Conservation (phyloP, 2,113 vertebrate genomes). For the Origma solitaria region DNA sequence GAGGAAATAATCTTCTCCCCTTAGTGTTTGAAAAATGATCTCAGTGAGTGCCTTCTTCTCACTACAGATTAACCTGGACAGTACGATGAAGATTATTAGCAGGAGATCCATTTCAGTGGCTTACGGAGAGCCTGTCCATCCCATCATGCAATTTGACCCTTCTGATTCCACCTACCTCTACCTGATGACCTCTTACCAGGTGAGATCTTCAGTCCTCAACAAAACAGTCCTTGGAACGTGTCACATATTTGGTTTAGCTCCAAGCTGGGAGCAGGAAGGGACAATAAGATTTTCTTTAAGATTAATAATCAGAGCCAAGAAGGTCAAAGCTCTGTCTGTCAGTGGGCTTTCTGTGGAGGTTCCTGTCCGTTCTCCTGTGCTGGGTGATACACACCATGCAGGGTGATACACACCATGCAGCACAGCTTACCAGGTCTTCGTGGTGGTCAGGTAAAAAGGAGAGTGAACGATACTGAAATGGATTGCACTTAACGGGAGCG, state of each 20-base stretch:
- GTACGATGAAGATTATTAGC: slow-evolving; percentile 79
- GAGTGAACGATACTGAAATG: background rate
- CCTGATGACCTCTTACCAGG: slow-evolving; percentile 94
- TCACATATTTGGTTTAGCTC: background rate
- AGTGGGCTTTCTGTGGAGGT: background rate
- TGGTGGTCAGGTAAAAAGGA: background rate
- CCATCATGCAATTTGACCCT: slow-evolving; percentile 95
- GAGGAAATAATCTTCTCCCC: background rate
- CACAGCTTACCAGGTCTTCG: background rate
- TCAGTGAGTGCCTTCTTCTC: background rate
- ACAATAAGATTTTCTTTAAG: background rate
- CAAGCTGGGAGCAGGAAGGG: background rate
- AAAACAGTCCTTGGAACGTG: background rate
- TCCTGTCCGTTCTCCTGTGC: background rate
- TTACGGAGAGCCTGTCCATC: slow-evolving; percentile 85
- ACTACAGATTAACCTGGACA: slow-evolving; percentile 83
- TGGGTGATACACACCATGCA: background rate
- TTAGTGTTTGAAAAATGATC: background rate
- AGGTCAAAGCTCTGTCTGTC: background rate
- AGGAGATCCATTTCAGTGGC: slow-evolving; percentile 81
- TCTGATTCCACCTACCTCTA: slow-evolving; percentile 88
- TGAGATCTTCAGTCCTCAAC: slow-evolving; percentile 59
- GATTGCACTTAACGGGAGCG: rapidly evolving
- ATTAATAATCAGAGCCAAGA: background rate
- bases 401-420: background rate